A percentile compares a stretch with the other conserved stretches of the same genome.
phyloP scores from a whole-genome alignment of 2,797 vertebrate species.

The Ciconia nigra region DNA sequence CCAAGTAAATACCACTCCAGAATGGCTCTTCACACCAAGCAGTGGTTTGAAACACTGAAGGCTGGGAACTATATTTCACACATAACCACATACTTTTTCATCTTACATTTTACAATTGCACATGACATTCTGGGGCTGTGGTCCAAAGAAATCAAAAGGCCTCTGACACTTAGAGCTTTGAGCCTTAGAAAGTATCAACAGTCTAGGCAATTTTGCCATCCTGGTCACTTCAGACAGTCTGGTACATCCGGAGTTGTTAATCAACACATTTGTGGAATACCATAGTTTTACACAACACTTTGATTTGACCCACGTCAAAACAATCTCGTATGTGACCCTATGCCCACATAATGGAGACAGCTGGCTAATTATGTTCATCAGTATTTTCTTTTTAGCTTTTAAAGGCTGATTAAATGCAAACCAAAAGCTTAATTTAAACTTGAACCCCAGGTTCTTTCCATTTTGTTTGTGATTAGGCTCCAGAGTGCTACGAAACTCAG shows the following conservation, averaged over 20 bases:
- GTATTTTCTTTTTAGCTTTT: neutral
- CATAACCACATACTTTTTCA: neutral
- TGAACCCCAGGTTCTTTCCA: neutral
- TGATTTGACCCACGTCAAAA: neutral
- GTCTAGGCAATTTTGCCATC: neutral
- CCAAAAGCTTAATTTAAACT: neutral
- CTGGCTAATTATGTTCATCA: neutral
- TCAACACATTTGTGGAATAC: neutral
- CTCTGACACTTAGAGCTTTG: neutral
- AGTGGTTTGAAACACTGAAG: neutral
- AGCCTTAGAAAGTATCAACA: neutral
- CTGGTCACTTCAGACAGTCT: neutral
- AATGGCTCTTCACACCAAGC: neutral
- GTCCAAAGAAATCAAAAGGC: neutral
- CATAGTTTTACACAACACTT: neutral
- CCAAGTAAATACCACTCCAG: neutral
- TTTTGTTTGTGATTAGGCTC: neutral
- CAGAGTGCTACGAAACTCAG: neutral
- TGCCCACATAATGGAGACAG: neutral
- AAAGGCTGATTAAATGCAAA: neutral
- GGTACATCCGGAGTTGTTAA: neutral
- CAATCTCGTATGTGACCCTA: neutral
- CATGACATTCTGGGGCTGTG: fast-evolving
- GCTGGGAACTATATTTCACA: neutral
- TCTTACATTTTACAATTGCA: neutral